phyloP scores from a whole-genome alignment of 2,113 vertebrate genomes.

The Forbesichthys papilliferus region DNA sequence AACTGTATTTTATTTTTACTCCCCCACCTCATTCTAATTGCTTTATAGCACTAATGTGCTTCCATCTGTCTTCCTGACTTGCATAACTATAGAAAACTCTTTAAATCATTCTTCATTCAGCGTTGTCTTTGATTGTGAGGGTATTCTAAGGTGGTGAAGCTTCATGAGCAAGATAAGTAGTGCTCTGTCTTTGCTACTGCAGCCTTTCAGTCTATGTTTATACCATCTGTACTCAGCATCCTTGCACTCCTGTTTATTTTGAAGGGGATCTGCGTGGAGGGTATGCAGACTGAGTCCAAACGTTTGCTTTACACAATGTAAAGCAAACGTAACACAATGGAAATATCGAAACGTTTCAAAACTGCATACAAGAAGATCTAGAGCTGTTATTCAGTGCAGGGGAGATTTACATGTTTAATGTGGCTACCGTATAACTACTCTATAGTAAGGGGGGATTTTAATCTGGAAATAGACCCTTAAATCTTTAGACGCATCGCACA shows the following conservation, averaged over 20 bases:
- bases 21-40: too few species aligned
- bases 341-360: not conserved
- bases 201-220: constrained; percentile 42
- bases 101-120: constrained; percentile 7
- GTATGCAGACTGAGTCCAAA: constrained; percentile 26
- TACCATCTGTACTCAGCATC: constrained; percentile 20
- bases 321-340: too few species aligned
- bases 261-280: constrained; percentile 38
- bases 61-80: too few species aligned
- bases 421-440: too few species aligned
- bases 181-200: constrained; percentile 37
- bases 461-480: constrained; percentile 59
- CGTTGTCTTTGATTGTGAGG: constrained; percentile 42
- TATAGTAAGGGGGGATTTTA: constrained; percentile 56
- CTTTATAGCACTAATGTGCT: too few species aligned
- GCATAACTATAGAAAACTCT: too few species aligned
- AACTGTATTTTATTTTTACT: too few species aligned
- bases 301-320: constrained; percentile 9
- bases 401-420: not conserved
- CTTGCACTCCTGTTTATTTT: constrained; percentile 31
- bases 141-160: constrained; percentile 35
- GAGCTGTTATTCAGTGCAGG: not conserved
- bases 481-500: constrained; percentile 60
- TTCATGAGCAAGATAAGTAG: constrained; percentile 42
- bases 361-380: not conserved